A percentile compares a stretch with the other conserved stretches of the same genome.
Conservation (phyloP, 2,888 invertebrate genomes). For the Amphipoea lucens region DNA sequence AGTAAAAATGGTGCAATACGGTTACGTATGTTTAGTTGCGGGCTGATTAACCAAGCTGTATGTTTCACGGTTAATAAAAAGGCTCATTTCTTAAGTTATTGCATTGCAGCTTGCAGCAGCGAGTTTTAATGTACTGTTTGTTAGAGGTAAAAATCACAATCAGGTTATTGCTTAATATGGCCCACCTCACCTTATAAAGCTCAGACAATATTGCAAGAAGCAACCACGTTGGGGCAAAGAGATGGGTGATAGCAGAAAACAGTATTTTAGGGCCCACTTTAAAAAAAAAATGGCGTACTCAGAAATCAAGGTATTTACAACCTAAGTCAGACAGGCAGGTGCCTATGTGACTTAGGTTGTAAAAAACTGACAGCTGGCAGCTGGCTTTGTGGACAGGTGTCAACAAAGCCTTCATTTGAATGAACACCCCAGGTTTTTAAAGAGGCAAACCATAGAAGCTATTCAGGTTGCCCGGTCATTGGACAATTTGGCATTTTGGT, state of each 20-base stretch:
- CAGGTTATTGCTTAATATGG: neutral
- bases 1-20: constrained; percentile 51
- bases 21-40: constrained; percentile 31
- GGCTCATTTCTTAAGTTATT: constrained; percentile 6
- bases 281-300: neutral
- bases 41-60: constrained; percentile 35
- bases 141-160: constrained; percentile 1
- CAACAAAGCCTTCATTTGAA: neutral
- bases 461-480: neutral
- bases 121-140: constrained; percentile 6
- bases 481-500: neutral
- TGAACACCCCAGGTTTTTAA: neutral
- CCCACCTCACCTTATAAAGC: neutral
- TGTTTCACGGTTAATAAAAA: constrained; percentile 35
- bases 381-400: too few species aligned
- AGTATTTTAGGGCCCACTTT: neutral
- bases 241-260: neutral
- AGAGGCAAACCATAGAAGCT: neutral
- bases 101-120: neutral
- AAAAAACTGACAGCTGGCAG: too few species aligned
- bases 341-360: too few species aligned
- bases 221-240: neutral
- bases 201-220: neutral
- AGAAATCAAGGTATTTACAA: neutral
- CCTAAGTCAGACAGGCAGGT: neutral